Conservation (phyloP, 2,888 invertebrate species). For the Cancer borealis region DNA sequence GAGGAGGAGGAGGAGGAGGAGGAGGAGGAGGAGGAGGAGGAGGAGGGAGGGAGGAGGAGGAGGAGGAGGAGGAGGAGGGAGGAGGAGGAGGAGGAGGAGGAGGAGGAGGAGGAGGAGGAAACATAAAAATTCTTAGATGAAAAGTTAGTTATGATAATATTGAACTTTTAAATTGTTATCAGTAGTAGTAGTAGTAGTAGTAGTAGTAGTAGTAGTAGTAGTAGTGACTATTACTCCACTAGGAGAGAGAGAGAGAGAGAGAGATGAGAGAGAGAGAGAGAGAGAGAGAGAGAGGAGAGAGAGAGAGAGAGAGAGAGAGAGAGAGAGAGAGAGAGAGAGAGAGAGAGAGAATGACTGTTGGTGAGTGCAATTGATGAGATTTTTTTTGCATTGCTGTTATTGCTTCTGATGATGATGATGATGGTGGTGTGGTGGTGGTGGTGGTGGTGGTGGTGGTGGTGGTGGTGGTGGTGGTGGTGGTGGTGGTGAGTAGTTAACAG, state of each 20-base stretch:
- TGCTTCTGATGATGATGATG: not conserved
- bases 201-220: conserved; percentile 34
- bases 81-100: conserved; percentile 1
- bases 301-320: not conserved
- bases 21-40: conserved; percentile 8
- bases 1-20: conserved; percentile 13
- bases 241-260: conserved; percentile 14
- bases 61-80: conserved; percentile 35
- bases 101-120: not conserved
- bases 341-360: not conserved
- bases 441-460: conserved; percentile 17
- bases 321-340: not conserved
- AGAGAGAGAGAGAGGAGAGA: not conserved
- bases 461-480: conserved; percentile 1
- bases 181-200: conserved; percentile 23
- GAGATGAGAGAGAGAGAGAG: conserved; percentile 25
- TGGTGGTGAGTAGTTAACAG: not conserved
- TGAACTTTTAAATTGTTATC: not conserved
- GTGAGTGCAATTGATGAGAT: not conserved
- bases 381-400: not conserved
- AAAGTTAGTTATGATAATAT: not conserved
- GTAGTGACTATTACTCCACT: not conserved
- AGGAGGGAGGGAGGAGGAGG: conserved; percentile 24
- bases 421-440: not conserved
- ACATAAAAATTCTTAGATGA: not conserved